Base-by-base conservation (phyloP, 2,888 invertebrate species). In the Amphiduros pacificus region DNA sequence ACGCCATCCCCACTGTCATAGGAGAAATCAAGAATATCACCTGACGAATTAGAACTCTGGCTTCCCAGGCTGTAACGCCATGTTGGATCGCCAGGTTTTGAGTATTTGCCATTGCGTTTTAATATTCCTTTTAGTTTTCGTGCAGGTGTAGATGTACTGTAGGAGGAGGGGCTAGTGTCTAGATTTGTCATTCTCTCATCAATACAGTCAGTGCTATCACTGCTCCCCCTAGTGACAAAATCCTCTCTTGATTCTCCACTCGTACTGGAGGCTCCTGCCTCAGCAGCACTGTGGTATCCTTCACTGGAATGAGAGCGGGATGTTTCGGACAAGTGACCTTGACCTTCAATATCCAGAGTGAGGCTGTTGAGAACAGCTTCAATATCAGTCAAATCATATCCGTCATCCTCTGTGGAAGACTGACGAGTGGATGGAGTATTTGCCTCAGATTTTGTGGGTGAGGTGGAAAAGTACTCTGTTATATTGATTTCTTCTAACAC, bases 1-100 rank as follows among this genome's bases (percentile, higher is more conserved):
- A 61, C 29, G 27, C 49, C 32, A 53, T 78, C 77, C 24, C 70
- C 69, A 59, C 77, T 77, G 62, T 80, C 79, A 52, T 78, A 79
- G 1, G 78, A 77, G 64, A 80, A 75, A 67, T 80, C 77, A 20
- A 80, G 69, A 61, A 79, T 73, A 63, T 80, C 80, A 24, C 75
- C 76, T 0, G 80, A 80, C 0, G 80, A 80, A 62, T 77, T 78
- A 11, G 80, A 80, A 11, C 78, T 74, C 55, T 65, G 66, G 57
- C 78, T 79, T 63, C 78, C 75, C 9, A 74, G 66, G 62, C 78
- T 78, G 26, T 76, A 70, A 22, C 79, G 67, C 65, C 78, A 78
- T 48, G 71, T 70, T 4, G 74, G 66, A 20, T 76, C 75, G 24
- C 28, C 26, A 9, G 52, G 28, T 11, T 67, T 65, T 20, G 63